Evolutionary conservation across 1,140 invertebrate genomes (phyloP), one percentile per base, ranked within the genome.

Genomic region (Bombus cullumanus): DNA sequence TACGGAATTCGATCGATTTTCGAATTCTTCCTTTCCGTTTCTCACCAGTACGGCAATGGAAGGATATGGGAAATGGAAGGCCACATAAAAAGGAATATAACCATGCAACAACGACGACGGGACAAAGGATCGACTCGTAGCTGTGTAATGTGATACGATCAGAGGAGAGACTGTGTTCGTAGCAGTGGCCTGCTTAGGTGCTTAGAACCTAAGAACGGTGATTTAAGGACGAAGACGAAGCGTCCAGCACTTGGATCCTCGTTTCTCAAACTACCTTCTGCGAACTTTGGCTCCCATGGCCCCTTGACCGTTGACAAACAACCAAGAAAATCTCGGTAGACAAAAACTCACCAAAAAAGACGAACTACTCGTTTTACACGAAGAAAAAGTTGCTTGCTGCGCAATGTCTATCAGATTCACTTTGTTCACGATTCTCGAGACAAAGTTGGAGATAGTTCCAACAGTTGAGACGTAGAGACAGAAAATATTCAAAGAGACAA

Each of bases 171-270:
- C 92, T 94, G 94, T 94, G 94, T 95, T 95, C 94, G 94, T 94
- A 93, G 94, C 93, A 94, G 94, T 95, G 94, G 93, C 94, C 94
- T 95, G 94, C 47, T 90, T 95, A 95, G 94, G 93, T 94, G 93
- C 93, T 94, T 95, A 95, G 88, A 91, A 92, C 93, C 89, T 53
- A 53, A 53, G 47, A 53, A 80, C 68, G 73, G 76, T 87, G 85
- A 89, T 81, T 81, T 59, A 88, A 85, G 71, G 80, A 90, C 83
- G 81, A 93, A 89, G 89, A 87, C 37, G 83, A 91, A 89, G 88
- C 66, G 86, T 88, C 31, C 6, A 31, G 3, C 66, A 31, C 53
- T 43, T 28, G 39, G 41, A 18, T 25, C 28, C 15, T 12, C 76
- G 83, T 72, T 85, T 73, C 83, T 85, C 73, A 22, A 62, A 73